Evolutionary conservation across 2,113 vertebrate species (phyloP), one percentile per base, ranked within the genome.

Genomic region (Heterotilapia buettikoferi): DNA sequence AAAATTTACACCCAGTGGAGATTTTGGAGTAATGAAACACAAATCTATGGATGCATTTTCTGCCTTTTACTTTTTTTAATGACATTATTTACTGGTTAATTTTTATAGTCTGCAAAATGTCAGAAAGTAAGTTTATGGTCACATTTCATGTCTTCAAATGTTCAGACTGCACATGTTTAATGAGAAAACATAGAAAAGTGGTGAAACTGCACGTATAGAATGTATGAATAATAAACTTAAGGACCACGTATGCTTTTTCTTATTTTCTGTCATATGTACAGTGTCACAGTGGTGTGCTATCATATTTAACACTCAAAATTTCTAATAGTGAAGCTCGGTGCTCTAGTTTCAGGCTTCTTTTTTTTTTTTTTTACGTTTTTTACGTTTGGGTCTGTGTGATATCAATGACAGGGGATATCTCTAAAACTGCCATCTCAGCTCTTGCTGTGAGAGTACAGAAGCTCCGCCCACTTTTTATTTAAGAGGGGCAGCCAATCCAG

Each of bases 231-330:
- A 5, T 11, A 78, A 78, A 50, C 16, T 78, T 47, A 50, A 50
- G 6, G 43, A 76, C 43, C 24, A 10, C 1, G 2, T 76, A 31
- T 31, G 16, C 71, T 50, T 76, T 76, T 50, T 31, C 26, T 78
- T 50, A 29, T 78, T 78, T 78, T 78, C 71, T 50, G 71, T 29
- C 71, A 50, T 19, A 47, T 6, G 43, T 50, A 78, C 21, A 50
- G 24, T 31, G 43, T 31, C 45, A 13, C 24, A 31, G 43, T 19
- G 24, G 26, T 31, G 43, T 19, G 43, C 10, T 7, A 29, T 31
- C 9, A 50, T 12, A 50, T 47, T 50, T 50, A 78, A 31, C 43
- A 50, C 43, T 47, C 71, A 50, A 19, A 50, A 18, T 45, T 19
- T 76, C 9, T 18, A 50, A 76, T 8, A 76, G 7, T 76, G 43